Evolutionary conservation across 2,888 invertebrate genomes (phyloP), one percentile per base, ranked within the genome.

Genomic region (Diachrysia chrysitis): DNA sequence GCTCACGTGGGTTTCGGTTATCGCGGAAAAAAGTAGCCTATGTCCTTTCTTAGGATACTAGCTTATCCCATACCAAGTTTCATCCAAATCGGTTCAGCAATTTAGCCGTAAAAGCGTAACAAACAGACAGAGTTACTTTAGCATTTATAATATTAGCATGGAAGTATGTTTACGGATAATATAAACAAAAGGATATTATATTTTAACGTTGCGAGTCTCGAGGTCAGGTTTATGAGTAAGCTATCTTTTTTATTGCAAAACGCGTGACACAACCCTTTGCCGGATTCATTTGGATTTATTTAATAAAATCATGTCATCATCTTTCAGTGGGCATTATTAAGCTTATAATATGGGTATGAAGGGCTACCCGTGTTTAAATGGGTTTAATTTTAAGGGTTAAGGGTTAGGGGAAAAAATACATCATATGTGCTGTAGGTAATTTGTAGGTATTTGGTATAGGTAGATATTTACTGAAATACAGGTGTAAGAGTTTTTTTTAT

Each of bases 271-370:
- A 42, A 58, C 63, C 69, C 62, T 82, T 81, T 73, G 76, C 74
- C 79, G 89, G 89, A 89, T 90, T 90, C 87, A 89, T 90, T 87
- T 85, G 90, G 90, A 92, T 92, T 92, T 89, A 91, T 90, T 92
- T 90, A 90, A 92, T 93, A 90, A 92, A 91, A 86, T 87, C 80
- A 83, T 64, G 86, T 83, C 78, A 78, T 82, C 82, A 78, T 83
- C 73, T 81, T 80, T 65, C 72, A 63, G 64, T 19, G 61, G 63
- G n/a, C 70, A 63, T 71, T 76, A 82, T 81, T 78, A 76, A 62
- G 68, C 70, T 66, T 56, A 67, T 73, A 73, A 77, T 74, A 72
- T 67, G 66, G 56, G 62, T 53, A 51, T 46, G 65, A 66, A 75
- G 21, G 48, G 48, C 12, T 21, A 51, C 48, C 48, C 12, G 12